Evolutionary conservation across 1,140 invertebrate genomes (phyloP), one percentile per base, ranked within the genome.

Genomic region (Drosophila biarmipes): DNA sequence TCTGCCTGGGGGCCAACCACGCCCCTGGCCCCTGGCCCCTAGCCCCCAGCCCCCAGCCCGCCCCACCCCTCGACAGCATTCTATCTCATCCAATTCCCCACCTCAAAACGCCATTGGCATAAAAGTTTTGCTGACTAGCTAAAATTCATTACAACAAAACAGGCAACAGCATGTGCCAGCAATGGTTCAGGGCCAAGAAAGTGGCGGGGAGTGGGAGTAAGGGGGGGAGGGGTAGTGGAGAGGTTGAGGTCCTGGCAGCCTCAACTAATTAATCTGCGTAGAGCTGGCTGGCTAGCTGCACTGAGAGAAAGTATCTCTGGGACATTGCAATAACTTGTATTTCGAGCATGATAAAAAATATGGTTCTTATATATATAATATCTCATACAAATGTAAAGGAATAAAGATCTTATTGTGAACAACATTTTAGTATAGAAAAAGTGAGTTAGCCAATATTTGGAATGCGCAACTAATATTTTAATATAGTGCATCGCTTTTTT

Each of bases 51-150:
- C 35, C 54, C 24, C 17, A 8, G 3, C 21, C 24, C 19, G 6
- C 6, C 27, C 21, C 38, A 12, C 7, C 49, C 27, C 24, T 48
- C 35, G n/a, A 14, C 40, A 46, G 63, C 63, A 48, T 69, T 61
- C 53, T 48, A 67, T 67, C 58, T 72, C 68, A 73, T 62, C 71
- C 71, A 73, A 74, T 64, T 57, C 69, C 64, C 59, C 73, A 77
- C 57, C 67, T 59, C 58, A 58, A 61, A 76, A 56, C 67, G 73
- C 77, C 84, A 89, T 79, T 89, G 84, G 84, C 84, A 89, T 87
- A 89, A 89, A 89, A 89, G 80, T 89, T 89, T 89, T 89, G 84
- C 84, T 89, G 84, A 89, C 84, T 90, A 89, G 84, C 84, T 89
- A 89, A 89, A 89, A 89, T 89, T 89, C 84, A 89, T 89, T 89